Evolutionary conservation across 2,113 vertebrate species (phyloP).

Genomic region (Daboia siamensis): DNA sequence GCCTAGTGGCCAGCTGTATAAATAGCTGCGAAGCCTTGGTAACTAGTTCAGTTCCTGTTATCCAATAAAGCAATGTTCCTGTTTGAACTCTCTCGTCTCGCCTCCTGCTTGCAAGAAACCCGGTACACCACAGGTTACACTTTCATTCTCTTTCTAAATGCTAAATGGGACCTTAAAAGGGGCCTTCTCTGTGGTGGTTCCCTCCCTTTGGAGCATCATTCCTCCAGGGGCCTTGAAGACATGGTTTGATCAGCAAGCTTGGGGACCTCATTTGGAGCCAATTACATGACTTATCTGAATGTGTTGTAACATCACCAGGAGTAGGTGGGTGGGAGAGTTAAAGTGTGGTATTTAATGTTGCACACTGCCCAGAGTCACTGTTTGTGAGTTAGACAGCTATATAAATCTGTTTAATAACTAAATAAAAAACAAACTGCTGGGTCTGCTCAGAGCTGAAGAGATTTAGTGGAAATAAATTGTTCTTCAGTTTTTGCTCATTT

Average conservation of each 20-base stretch:
- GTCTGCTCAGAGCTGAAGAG: neutral
- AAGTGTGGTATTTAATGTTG: neutral
- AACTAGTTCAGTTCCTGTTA: too few relatives aligned
- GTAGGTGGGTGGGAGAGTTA: neutral
- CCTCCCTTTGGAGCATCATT: too few relatives aligned
- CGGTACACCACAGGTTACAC: neutral
- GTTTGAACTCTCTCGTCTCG: too few relatives aligned
- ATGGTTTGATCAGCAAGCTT: neutral
- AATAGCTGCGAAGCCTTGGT: too few relatives aligned
- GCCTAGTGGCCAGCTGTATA: too few relatives aligned
- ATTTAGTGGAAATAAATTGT: conserved; percentile 14
- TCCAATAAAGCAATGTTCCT: too few relatives aligned
- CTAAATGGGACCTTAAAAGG: too few relatives aligned
- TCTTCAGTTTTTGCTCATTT: conserved; percentile 1
- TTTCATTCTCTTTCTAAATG: neutral
- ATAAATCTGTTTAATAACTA: neutral
- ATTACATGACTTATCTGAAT: neutral
- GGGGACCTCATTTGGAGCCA: neutral
- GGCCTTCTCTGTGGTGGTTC: too few relatives aligned
- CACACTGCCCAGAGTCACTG: neutral
- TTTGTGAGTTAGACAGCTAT: neutral
- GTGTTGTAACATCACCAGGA: neutral
- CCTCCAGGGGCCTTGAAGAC: too few relatives aligned
- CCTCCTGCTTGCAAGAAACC: too few relatives aligned
- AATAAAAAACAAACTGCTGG: neutral